These are phyloP conservation scores for Laterallus jamaicensis DNA, from an alignment of 2,113 vertebrate genomes.

Conservation along the genomic window DNA sequence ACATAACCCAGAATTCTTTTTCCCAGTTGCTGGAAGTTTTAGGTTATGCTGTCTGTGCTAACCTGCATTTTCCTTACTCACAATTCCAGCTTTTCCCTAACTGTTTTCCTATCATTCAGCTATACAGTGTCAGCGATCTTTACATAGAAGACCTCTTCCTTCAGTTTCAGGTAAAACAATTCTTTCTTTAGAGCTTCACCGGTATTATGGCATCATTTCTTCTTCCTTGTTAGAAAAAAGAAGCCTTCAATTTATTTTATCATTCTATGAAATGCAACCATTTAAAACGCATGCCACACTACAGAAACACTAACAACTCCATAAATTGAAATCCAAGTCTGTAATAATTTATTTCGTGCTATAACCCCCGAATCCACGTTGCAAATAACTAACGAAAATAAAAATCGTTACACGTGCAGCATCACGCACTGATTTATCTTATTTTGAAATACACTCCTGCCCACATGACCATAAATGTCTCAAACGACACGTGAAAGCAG, in stretches of 20 bases:
- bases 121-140: not conserved
- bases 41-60: no score
- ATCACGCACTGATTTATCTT: no score
- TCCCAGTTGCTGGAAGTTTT: not conserved
- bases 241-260: not conserved
- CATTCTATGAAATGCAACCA: not conserved
- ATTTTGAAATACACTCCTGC: not conserved
- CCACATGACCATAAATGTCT: not conserved
- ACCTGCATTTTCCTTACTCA: not conserved
- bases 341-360: not conserved
- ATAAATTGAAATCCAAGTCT: not conserved
- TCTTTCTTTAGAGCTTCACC: not conserved
- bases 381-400: not conserved
- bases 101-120: not conserved
- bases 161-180: not conserved
- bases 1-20: not conserved
- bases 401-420: fast-evolving
- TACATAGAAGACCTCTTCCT: not conserved
- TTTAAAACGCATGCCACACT: not conserved
- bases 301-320: not conserved
- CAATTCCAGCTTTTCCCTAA: not conserved
- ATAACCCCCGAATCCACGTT: not conserved
- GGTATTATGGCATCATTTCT: not conserved
- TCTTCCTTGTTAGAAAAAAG: not conserved
- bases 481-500: not conserved